Percentiles rank a stretch among this genome's conserved stretches.
These are phyloP conservation scores for Drosophila simulans DNA, from an alignment of 1,140 invertebrate genomes.

Conservation along the genomic window DNA sequence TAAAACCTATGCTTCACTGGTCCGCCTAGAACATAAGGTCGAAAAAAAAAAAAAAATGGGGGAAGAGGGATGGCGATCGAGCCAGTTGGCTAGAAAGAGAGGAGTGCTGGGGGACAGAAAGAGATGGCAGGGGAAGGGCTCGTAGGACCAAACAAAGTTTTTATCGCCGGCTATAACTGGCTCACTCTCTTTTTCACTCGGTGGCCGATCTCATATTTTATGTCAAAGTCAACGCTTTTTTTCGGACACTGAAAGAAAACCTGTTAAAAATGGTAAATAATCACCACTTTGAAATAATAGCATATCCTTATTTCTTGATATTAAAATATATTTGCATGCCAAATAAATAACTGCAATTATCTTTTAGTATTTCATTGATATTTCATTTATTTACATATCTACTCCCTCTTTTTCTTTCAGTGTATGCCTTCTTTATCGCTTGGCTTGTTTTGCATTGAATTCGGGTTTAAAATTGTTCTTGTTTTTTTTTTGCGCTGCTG, in stretches of 20 bases:
- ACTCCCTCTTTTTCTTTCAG: background rate
- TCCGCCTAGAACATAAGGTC: constrained; percentile 46
- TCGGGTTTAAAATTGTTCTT: constrained; percentile 78
- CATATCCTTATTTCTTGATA: background rate
- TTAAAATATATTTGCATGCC: no score
- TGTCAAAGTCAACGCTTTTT: constrained; percentile 69
- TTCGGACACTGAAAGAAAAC: constrained; percentile 21
- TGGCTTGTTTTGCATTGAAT: constrained; percentile 79
- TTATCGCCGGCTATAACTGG: constrained; percentile 22
- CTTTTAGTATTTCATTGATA: no score
- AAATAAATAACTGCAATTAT: background rate
- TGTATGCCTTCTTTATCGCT: constrained; percentile 40
- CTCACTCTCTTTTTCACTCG: constrained; percentile 44
- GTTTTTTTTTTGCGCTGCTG: constrained; percentile 59
- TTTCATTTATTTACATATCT: no score
- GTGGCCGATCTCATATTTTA: constrained; percentile 69
- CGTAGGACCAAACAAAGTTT: constrained; percentile 20
- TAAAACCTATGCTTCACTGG: constrained; percentile 79
- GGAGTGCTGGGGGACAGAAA: background rate
- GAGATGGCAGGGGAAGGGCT: constrained; percentile 9
- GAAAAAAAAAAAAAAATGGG: background rate
- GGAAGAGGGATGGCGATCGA: constrained; percentile 4
- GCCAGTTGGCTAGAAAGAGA: constrained; percentile 19
- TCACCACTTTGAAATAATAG: no score
- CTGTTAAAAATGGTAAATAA: no score